phyloP scores from a whole-genome alignment of 2,113 vertebrate species.

The Xiphorhynchus elegans region DNA sequence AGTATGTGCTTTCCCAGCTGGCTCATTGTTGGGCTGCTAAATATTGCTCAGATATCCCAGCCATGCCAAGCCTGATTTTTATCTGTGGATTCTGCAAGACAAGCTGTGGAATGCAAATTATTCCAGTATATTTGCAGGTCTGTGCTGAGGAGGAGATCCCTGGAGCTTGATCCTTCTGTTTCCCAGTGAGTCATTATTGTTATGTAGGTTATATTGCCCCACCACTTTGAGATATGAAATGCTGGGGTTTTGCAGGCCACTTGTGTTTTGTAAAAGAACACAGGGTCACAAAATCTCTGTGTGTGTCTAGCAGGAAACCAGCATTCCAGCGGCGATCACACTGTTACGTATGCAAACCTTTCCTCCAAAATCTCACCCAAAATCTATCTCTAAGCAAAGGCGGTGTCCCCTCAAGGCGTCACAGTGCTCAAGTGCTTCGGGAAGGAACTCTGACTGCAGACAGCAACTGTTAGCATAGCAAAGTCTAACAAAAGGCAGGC shows the following conservation, averaged over 20 bases:
- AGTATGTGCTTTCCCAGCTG: neutral
- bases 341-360: neutral
- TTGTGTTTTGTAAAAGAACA: constrained; percentile 10
- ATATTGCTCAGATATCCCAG: neutral
- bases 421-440: neutral
- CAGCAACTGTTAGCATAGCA: neutral
- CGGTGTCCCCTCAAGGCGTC: neutral
- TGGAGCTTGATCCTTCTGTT: constrained; percentile 22
- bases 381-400: constrained; percentile 15
- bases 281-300: neutral
- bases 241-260: constrained; percentile 3
- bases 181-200: constrained; percentile 9
- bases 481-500: neutral
- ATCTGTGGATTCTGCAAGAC: constrained; percentile 36
- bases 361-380: constrained; percentile 26
- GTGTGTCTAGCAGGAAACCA: neutral
- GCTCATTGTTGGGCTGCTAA: constrained; percentile 23
- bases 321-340: neutral
- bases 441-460: neutral
- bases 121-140: constrained; percentile 20
- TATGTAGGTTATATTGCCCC: constrained; percentile 10
- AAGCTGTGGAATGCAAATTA: constrained; percentile 53
- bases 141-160: constrained; percentile 39
- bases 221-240: neutral
- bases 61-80: constrained; percentile 33